Percentiles rank a stretch among this genome's conserved stretches.
phyloP scores from a whole-genome alignment of 2,888 invertebrate genomes.

The Lasioglossum marginatum region DNA sequence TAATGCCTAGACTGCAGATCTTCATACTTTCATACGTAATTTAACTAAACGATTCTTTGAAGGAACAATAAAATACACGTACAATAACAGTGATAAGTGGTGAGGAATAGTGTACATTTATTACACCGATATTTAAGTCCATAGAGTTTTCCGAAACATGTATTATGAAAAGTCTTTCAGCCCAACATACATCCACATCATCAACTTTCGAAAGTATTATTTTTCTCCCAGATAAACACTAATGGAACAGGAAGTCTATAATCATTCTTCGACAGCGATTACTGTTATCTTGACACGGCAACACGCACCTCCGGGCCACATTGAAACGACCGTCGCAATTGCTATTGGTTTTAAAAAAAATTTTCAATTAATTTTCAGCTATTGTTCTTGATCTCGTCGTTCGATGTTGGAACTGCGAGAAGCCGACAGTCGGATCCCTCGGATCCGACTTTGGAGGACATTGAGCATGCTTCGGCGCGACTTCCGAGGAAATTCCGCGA shows the following conservation, averaged over 20 bases:
- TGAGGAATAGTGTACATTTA: too few relatives aligned
- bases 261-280: slow-evolving; percentile 25
- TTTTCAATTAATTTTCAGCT: slow-evolving; percentile 38
- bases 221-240: not conserved
- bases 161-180: too few relatives aligned
- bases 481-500: slow-evolving; percentile 37
- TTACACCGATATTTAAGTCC: too few relatives aligned
- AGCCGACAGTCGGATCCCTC: slow-evolving; percentile 9
- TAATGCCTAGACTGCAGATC: too few relatives aligned
- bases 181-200: not conserved
- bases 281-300: slow-evolving; percentile 10
- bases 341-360: not conserved
- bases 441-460: not conserved
- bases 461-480: not conserved
- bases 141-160: too few relatives aligned
- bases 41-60: too few relatives aligned
- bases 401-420: slow-evolving; percentile 11
- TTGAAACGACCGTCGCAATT: not conserved
- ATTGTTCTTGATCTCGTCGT: slow-evolving; percentile 30
- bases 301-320: not conserved
- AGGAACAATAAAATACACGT: too few relatives aligned
- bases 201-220: not conserved
- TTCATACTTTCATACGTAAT: too few relatives aligned
- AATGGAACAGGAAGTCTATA: slow-evolving; percentile 17
- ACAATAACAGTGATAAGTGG: too few relatives aligned